A percentile compares a stretch with the other conserved stretches of the same genome.
Conservation (phyloP, 2,797 vertebrate genomes). For the Sebastes paucispinis region DNA sequence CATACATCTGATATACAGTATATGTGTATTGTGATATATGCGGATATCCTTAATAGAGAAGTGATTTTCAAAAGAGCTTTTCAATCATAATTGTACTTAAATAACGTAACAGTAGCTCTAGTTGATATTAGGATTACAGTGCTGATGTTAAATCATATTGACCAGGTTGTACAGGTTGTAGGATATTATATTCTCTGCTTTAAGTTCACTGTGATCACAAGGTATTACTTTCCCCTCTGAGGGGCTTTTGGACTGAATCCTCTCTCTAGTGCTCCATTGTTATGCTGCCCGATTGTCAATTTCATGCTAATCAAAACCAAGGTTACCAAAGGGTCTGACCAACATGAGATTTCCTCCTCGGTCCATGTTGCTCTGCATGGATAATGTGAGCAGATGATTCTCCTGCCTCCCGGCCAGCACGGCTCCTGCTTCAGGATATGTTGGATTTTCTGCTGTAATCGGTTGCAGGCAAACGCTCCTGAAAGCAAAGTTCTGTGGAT, state of each 20-base stretch:
- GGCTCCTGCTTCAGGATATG: slow-evolving; percentile 29
- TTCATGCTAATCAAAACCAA: slow-evolving; percentile 38
- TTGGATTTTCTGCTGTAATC: slow-evolving; percentile 51
- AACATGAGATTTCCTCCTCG: slow-evolving; percentile 23
- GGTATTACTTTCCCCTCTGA: not conserved
- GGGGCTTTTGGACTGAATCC: slow-evolving; percentile 20
- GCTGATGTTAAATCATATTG: not conserved
- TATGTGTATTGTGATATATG: no score
- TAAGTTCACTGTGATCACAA: not conserved
- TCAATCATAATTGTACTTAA: no score
- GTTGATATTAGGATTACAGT: not conserved
- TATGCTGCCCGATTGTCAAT: slow-evolving; percentile 9
- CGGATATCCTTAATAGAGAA: no score
- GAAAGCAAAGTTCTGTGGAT: slow-evolving; percentile 43
- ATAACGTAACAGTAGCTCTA: no score
- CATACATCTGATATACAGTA: no score
- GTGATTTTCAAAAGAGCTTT: no score
- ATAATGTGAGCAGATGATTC: slow-evolving; percentile 34
- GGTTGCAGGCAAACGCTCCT: slow-evolving; percentile 34
- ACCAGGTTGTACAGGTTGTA: not conserved
- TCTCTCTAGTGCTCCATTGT: not conserved
- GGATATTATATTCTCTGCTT: not conserved
- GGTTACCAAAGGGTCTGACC: slow-evolving; percentile 38
- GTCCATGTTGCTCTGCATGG: slow-evolving; percentile 1
- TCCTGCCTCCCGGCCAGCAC: slow-evolving; percentile 17